Conservation (phyloP, 2,888 invertebrate species). For the Empis livida region DNA sequence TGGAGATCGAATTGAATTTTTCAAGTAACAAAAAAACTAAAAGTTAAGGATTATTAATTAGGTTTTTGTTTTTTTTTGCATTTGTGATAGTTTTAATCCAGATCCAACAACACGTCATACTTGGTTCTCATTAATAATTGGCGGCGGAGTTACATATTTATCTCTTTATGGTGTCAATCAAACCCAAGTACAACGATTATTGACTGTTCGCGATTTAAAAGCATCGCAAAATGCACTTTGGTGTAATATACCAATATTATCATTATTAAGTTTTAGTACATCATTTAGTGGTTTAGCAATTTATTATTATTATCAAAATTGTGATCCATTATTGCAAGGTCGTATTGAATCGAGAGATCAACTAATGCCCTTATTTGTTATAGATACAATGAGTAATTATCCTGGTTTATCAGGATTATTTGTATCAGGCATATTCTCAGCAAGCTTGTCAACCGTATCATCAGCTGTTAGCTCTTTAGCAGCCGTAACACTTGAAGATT, state of each 20-base stretch:
- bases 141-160: constrained; percentile 68
- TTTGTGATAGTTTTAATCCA: constrained; percentile 45
- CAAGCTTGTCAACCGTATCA: constrained; percentile 81
- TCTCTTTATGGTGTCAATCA: constrained; percentile 81
- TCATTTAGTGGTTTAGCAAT: constrained; percentile 70
- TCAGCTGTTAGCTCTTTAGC: constrained; percentile 83
- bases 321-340: constrained; percentile 59
- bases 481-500: constrained; percentile 82
- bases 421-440: constrained; percentile 83
- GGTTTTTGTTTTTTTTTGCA: neutral
- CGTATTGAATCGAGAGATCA: constrained; percentile 59
- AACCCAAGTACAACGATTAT: constrained; percentile 62
- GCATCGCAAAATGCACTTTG: constrained; percentile 61
- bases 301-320: constrained; percentile 67
- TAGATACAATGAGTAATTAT: constrained; percentile 55
- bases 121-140: constrained; percentile 67
- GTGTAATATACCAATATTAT: constrained; percentile 70
- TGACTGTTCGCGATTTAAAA: constrained; percentile 56
- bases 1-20: constrained; percentile 57
- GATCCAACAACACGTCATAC: constrained; percentile 76
- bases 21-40: constrained; percentile 40
- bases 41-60: neutral
- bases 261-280: constrained; percentile 57
- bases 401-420: constrained; percentile 82
- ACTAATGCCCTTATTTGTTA: constrained; percentile 66